phyloP scores from a whole-genome alignment of 1,140 invertebrate genomes.

The Drosophila chauvacae region DNA sequence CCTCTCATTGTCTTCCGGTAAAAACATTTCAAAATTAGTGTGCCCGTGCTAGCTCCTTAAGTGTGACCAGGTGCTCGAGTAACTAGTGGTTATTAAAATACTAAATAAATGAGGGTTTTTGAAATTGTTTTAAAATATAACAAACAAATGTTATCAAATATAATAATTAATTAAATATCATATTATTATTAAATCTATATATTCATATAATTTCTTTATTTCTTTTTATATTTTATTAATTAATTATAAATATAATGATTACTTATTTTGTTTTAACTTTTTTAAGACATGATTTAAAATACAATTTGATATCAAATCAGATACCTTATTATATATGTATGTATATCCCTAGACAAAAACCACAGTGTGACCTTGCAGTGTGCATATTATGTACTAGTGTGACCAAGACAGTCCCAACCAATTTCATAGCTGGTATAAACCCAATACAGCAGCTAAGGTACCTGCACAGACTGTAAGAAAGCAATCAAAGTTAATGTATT shows the following conservation, averaged over 20 bases:
- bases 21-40: not conserved
- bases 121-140: too few species aligned
- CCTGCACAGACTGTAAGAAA: not conserved
- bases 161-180: not conserved
- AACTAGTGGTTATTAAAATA: not conserved
- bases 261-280: not conserved
- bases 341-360: too few species aligned
- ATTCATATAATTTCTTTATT: too few species aligned
- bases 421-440: not conserved
- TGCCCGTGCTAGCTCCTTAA: not conserved
- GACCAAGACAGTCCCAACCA: not conserved
- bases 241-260: too few species aligned
- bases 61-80: not conserved
- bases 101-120: not conserved
- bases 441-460: not conserved
- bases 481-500: not conserved
- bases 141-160: too few species aligned
- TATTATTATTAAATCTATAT: not conserved
- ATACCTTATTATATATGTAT: too few species aligned
- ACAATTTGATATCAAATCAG: not conserved
- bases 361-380: not conserved
- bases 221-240: not conserved
- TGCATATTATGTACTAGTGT: not conserved
- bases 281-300: not conserved
- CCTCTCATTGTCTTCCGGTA: not conserved